Evolutionary conservation across 1,140 invertebrate genomes (phyloP).

Genomic region (Musca domestica): DNA sequence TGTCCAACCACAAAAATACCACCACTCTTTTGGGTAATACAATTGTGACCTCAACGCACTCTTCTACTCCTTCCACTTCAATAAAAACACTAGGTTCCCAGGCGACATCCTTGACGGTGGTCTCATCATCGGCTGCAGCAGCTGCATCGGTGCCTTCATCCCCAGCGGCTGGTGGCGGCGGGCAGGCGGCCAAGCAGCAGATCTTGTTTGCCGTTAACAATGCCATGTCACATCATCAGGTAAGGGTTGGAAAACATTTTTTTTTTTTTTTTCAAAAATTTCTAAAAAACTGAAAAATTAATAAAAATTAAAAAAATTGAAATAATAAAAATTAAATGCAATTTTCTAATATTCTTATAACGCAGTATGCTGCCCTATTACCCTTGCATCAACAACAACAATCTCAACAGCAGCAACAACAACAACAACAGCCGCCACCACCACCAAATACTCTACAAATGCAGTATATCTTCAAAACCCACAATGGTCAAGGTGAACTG

Average conservation of each 20-base stretch:
- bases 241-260: slow-evolving; percentile 23
- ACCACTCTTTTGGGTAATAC: slow-evolving; percentile 1
- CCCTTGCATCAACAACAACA: slow-evolving; percentile 31
- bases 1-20: slow-evolving; percentile 7
- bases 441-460: slow-evolving; percentile 15
- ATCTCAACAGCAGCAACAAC: slow-evolving; percentile 30
- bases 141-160: slow-evolving; percentile 46
- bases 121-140: slow-evolving; percentile 28
- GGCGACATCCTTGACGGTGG: not conserved
- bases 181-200: slow-evolving; percentile 38
- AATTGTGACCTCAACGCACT: slow-evolving; percentile 4
- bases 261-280: not conserved
- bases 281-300: not conserved
- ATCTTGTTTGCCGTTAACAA: slow-evolving; percentile 43
- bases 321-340: not conserved
- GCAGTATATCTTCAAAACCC: slow-evolving; percentile 45
- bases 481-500: slow-evolving; percentile 33
- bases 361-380: slow-evolving; percentile 37
- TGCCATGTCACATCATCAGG: slow-evolving; percentile 40
- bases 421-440: slow-evolving; percentile 3
- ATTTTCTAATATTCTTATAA: not conserved
- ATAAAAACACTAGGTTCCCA: slow-evolving; percentile 17
- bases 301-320: not conserved
- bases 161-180: slow-evolving; percentile 37
- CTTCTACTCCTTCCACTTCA: not conserved